Evolutionary conservation across 2,888 invertebrate genomes (phyloP), one percentile per base, ranked within the genome.

Genomic region (Acanthoscelides obtectus): DNA sequence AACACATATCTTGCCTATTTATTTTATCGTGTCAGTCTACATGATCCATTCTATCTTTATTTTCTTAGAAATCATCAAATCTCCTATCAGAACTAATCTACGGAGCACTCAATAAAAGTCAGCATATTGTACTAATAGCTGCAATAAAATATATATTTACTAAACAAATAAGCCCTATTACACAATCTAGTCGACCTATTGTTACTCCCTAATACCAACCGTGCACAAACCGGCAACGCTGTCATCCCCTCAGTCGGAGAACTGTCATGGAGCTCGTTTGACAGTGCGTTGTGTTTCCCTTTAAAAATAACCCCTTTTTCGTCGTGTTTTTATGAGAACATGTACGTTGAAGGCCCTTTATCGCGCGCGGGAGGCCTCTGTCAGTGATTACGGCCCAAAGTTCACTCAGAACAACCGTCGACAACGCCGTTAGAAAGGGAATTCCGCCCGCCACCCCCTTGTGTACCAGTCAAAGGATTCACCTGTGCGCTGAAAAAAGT

Each of bases 221-320:
- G 45, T 45, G 45, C 45, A 45, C 45, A 45, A 12, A 1, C 5
- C 45, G 45, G 45, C 45, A 45, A 45, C 45, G 45, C 45, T 45
- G 45, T 6, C 45, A 17, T 45, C 27, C 25, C 74, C 75, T 78
- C 77, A 68, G 80, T 82, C 81, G 81, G 77, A 80, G 81, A 81
- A 81, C 83, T 84, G 84, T 84, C 83, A 84, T 84, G 84, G 84
- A 82, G 79, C 79, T 79, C 78, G 82, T 84, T 83, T 84, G 83
- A 84, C 83, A 83, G 83, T 81, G 78, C 75, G 78, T 45, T 78
- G 81, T 84, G 83, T 84, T 83, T 83, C 81, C 81, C 82, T 82
- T 79, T 78, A 79, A 81, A 83, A 83, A 83, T 81, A 81, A 45
- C 17, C 82, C 82, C 83, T 81, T 82, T 79, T 81, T 80, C 80